Percentiles rank a stretch among this genome's conserved stretches.
phyloP scores from a whole-genome alignment of 1,140 invertebrate genomes.

The Potamilus streckersoni region DNA sequence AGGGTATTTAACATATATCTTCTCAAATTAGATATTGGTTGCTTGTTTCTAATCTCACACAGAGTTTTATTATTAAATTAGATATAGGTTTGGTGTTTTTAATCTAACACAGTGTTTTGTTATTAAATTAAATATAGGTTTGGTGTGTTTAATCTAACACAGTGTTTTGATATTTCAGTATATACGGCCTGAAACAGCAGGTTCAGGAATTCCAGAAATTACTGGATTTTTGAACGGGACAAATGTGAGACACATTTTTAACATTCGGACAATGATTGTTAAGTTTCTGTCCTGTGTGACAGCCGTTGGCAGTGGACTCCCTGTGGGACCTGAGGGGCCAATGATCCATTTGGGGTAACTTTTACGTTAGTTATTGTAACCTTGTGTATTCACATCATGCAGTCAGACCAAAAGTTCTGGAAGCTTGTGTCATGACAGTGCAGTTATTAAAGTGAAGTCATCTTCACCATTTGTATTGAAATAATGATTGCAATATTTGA shows the following conservation, averaged over 20 bases:
- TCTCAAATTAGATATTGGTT: too few species aligned
- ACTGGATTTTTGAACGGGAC: conserved; percentile 70
- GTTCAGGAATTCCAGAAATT: conserved; percentile 69
- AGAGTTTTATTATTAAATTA: neutral
- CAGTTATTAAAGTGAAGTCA: neutral
- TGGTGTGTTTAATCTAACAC: neutral
- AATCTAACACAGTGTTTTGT: neutral
- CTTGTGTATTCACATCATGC: neutral
- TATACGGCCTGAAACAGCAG: conserved; percentile 67
- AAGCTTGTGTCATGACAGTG: neutral
- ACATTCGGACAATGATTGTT: conserved; percentile 66
- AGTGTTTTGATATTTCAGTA: conserved; percentile 44
- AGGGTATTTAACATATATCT: too few species aligned
- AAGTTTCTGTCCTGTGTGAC: conserved; percentile 68
- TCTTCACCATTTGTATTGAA: neutral
- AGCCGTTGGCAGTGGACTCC: conserved; percentile 68
- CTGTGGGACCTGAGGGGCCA: conserved; percentile 69
- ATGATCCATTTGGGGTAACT: conserved; percentile 67
- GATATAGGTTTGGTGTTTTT: neutral
- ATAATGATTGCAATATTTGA: too few species aligned
- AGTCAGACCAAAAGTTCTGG: neutral
- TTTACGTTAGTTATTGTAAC: neutral
- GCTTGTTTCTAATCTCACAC: neutral
- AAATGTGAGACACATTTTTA: conserved; percentile 65
- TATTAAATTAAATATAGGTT: neutral